Evolutionary conservation across 2,888 invertebrate genomes (phyloP).

Genomic region (Leucophenga maculata): DNA sequence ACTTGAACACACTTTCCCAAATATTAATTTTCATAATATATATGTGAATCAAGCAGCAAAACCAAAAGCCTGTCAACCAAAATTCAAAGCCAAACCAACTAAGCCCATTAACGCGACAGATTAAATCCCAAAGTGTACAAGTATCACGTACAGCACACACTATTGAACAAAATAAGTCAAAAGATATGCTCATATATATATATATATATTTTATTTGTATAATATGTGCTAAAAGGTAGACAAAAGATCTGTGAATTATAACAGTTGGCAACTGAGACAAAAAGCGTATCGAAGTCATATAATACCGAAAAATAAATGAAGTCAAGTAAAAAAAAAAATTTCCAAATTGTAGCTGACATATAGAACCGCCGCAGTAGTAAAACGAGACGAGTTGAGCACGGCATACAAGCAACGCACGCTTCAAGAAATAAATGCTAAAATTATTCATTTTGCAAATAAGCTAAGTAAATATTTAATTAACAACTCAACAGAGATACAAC

Average conservation of each 20-base stretch:
- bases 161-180: not conserved
- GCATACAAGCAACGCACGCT: conserved; percentile 31
- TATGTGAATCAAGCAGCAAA: not conserved
- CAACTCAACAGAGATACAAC: conserved; percentile 51
- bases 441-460: conserved; percentile 67
- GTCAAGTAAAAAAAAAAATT: not conserved
- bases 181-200: no score
- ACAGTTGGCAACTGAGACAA: conserved; percentile 43
- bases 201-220: not conserved
- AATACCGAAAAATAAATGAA: conserved; percentile 5
- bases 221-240: conserved; percentile 40
- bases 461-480: conserved; percentile 67
- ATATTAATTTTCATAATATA: not conserved
- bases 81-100: not conserved
- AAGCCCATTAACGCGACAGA: not conserved
- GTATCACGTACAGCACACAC: not conserved
- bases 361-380: not conserved
- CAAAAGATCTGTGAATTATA: conserved; percentile 44
- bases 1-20: no score
- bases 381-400: not conserved
- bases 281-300: not conserved
- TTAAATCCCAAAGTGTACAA: not conserved
- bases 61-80: not conserved
- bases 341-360: not conserved
- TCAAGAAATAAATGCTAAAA: conserved; percentile 61